Evolutionary conservation across 2,888 invertebrate species (phyloP), one percentile per base, ranked within the genome.

Genomic region (Lepidocyrtoides sp.): DNA sequence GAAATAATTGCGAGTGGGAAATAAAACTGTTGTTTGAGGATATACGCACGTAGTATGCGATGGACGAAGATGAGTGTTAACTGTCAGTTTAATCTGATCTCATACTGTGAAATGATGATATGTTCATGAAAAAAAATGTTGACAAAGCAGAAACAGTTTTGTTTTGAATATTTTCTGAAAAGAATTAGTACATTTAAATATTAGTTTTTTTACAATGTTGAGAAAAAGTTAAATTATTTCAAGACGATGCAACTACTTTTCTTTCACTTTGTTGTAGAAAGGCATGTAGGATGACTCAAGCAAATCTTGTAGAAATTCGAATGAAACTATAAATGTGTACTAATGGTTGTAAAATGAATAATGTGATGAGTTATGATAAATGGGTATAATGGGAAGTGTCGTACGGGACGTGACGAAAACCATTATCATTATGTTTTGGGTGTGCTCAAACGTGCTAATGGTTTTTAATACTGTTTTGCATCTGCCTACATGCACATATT

Each of bases 91-190:
- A 77, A 77, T 51, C 12, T 48, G 51, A 23, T 48, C n/a, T 51
- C 77, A n/a, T 17, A 12, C 69, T 79, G 79, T 81, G 66, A 79
- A 79, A 87, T 75, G 63, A 81, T 88, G 87, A 81, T 63, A 81
- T 20, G 66, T 51, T 17, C n/a, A 51, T 77, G 77, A 66, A 29
- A 66, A 87, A 54, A 36, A 48, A 75, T 23, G 5, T 23, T 48
- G 48, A 23, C 69, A 41, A 69, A 48, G 75, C 2, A 75, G 48
- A 48, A 23, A 14, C n/a, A 51, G 48, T 51, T 72, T 72, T 44
- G 66, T 66, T 66, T 66, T 29, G 66, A 66, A 66, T 66, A 32
- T 5, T 60, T 60, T 60, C 20, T 57, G 7, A 32, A 29, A 29
- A 66, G 32, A 66, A 66, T 20, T 32, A 0, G 57, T 17, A 20